Percentiles rank a stretch among this genome's conserved stretches.
Conservation (phyloP, 1,140 invertebrate genomes). For the Stegodyphus dumicola region DNA sequence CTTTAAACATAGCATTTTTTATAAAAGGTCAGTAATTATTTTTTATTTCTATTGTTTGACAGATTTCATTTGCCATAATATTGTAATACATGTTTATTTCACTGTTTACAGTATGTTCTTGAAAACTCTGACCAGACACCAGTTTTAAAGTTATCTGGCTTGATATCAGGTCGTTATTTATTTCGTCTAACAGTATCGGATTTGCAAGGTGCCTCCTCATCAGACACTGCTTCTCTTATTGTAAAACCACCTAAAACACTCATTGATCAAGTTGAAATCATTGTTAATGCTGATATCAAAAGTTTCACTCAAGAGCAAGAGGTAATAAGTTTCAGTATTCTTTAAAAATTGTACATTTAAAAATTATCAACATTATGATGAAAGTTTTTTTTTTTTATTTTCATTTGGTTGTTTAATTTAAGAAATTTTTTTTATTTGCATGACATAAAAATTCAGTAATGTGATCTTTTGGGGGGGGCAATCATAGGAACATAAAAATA, state of each 20-base stretch:
- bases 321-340: constrained; percentile 59
- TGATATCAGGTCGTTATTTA: constrained; percentile 83
- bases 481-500: no score
- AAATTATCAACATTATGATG: no score
- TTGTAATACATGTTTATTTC: not conserved
- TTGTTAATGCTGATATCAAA: constrained; percentile 75
- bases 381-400: no score
- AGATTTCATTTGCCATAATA: no score
- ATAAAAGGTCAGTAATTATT: no score
- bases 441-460: no score
- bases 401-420: no score
- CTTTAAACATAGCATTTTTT: no score
- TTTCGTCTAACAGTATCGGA: constrained; percentile 90
- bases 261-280: constrained; percentile 81
- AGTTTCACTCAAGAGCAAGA: constrained; percentile 78
- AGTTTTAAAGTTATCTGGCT: constrained; percentile 80
- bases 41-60: no score
- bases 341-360: not conserved
- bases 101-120: constrained; percentile 72
- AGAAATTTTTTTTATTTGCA: no score
- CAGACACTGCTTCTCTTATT: constrained; percentile 85
- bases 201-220: constrained; percentile 83
- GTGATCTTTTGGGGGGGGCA: no score
- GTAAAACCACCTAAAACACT: constrained; percentile 81
- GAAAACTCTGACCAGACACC: constrained; percentile 79